phyloP scores from a whole-genome alignment of 2,113 vertebrate species.

The Fregetta grallaria region DNA sequence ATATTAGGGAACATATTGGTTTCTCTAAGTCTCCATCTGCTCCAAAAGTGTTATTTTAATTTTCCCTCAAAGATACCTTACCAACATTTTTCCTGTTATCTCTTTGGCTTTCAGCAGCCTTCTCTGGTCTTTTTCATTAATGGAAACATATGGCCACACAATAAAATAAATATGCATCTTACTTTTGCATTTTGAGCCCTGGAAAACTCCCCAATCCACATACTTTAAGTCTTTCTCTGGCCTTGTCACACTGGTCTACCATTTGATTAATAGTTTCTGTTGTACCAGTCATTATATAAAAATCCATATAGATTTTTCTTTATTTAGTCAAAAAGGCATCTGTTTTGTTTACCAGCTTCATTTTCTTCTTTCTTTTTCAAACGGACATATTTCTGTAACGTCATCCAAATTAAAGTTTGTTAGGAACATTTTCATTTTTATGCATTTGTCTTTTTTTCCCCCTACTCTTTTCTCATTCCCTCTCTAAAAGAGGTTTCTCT shows the following conservation, averaged over 20 bases:
- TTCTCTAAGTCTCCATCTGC: not conserved
- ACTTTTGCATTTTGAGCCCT: not conserved
- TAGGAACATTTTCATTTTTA: not conserved
- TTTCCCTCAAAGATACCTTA: not conserved
- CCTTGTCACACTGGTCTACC: not conserved
- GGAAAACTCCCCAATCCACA: not conserved
- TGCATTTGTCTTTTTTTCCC: fast-evolving
- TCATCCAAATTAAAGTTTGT: not conserved
- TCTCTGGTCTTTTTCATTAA: conserved; percentile 19
- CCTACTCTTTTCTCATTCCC: not conserved
- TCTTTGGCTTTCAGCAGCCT: not conserved
- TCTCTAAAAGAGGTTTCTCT: not conserved
- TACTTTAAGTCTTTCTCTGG: not conserved
- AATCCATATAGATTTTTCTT: not conserved
- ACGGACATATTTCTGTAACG: not conserved
- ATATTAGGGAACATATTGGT: not conserved
- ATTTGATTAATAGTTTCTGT: not conserved
- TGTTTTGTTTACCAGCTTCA: not conserved
- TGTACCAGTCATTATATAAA: not conserved
- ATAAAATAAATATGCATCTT: not conserved
- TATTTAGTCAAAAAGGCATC: not conserved
- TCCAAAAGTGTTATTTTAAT: conserved; percentile 7
- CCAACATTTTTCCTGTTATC: conserved; percentile 34
- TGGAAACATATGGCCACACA: conserved; percentile 3
- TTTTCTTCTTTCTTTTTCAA: not conserved